A percentile compares a stretch with the other conserved stretches of the same genome.
Conservation (phyloP, 2,888 invertebrate species). For the Brachypterus glaber region DNA sequence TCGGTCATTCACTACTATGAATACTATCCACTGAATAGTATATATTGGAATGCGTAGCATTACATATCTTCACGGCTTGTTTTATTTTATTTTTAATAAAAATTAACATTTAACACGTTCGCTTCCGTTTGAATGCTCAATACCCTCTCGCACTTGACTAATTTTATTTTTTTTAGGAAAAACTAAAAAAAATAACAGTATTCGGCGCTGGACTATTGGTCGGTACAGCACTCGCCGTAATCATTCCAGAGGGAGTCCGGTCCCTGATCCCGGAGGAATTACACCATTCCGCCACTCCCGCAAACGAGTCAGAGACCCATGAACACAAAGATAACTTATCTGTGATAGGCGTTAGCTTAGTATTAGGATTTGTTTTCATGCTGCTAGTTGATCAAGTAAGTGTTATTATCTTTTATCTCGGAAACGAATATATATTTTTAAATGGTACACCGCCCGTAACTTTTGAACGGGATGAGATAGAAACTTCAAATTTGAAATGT, state of each 20-base stretch:
- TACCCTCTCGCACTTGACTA: background rate
- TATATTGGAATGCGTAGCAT: no score
- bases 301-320: conserved; percentile 37
- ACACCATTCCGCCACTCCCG: conserved; percentile 21
- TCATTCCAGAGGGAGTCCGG: conserved; percentile 97
- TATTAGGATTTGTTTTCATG: conserved; percentile 97
- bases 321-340: conserved; percentile 56
- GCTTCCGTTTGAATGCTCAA: no score
- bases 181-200: conserved; percentile 85
- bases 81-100: no score
- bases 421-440: no score
- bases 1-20: no score
- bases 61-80: no score
- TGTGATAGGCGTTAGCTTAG: conserved; percentile 84
- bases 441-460: no score
- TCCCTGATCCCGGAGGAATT: conserved; percentile 46
- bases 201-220: conserved; percentile 95
- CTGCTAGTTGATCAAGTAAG: conserved; percentile 78
- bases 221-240: conserved; percentile 94
- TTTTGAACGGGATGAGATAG: no score
- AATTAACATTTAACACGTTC: background rate
- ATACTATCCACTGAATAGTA: no score
- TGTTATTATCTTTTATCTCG: no score
- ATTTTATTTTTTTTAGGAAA: conserved; percentile 57
- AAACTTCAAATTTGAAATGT: no score